Evolutionary conservation across 2,888 invertebrate genomes (phyloP).

Genomic region (Leuctra nigra): DNA sequence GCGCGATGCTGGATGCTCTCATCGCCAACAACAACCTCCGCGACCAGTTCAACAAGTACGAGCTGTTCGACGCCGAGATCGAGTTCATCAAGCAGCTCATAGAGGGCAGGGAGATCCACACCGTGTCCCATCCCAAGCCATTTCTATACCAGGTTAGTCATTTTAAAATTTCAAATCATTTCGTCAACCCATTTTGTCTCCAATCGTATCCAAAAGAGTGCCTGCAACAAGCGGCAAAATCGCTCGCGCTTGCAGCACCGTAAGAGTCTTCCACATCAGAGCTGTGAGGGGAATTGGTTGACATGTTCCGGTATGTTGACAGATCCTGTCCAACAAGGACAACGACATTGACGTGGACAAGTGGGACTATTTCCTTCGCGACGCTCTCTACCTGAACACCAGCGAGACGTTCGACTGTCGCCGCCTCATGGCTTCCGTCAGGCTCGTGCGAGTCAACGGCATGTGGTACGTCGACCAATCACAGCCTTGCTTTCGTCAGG

Average conservation of each 20-base stretch:
- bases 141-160: slow-evolving; percentile 46
- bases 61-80: slow-evolving; percentile 35
- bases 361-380: slow-evolving; percentile 59
- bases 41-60: slow-evolving; percentile 2
- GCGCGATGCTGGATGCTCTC: slow-evolving; percentile 43
- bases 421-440: slow-evolving; percentile 40
- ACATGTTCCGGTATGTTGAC: slow-evolving; percentile 25
- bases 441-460: slow-evolving; percentile 34
- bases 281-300: too few relatives aligned
- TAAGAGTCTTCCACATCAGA: too few relatives aligned
- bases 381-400: slow-evolving; percentile 44
- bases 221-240: neutral
- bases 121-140: slow-evolving; percentile 35
- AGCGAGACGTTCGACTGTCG: slow-evolving; percentile 42
- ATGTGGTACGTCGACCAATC: too few relatives aligned
- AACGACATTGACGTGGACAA: slow-evolving; percentile 59
- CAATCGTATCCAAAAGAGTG: too few relatives aligned
- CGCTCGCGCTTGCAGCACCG: too few relatives aligned
- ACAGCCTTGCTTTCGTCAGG: too few relatives aligned
- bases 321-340: slow-evolving; percentile 52
- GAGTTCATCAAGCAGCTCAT: slow-evolving; percentile 46
- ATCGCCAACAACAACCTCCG: slow-evolving; percentile 36
- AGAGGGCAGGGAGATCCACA: slow-evolving; percentile 30
- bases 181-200: too few relatives aligned
- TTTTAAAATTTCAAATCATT: too few relatives aligned